Evolutionary conservation across 2,797 vertebrate species (phyloP).

Genomic region (Denticeps clupeoides): DNA sequence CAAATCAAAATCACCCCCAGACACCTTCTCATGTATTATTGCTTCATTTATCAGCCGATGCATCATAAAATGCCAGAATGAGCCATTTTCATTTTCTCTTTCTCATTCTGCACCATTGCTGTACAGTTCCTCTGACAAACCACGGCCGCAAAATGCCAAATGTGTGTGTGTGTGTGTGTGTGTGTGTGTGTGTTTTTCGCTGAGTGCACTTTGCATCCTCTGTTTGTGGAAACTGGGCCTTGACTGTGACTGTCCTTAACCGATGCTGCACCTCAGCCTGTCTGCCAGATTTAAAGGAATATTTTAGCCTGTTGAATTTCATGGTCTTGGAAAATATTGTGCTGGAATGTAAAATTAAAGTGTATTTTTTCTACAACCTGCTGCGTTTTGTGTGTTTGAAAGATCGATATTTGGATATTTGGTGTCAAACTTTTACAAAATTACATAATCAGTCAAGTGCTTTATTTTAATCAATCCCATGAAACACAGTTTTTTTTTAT

Average conservation of each 20-base stretch:
- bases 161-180: neutral
- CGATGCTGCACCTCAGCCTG: slow-evolving; percentile 45
- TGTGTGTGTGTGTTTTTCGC: slow-evolving; percentile 21
- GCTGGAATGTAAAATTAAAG: slow-evolving; percentile 90
- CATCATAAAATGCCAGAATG: too few relatives aligned
- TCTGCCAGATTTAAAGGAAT: slow-evolving; percentile 46
- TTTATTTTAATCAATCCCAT: slow-evolving; percentile 23
- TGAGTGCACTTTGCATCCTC: slow-evolving; percentile 34
- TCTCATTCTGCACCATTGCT: slow-evolving; percentile 12
- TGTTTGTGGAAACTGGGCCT: slow-evolving; percentile 36
- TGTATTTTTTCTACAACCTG: slow-evolving; percentile 89
- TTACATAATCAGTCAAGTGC: too few relatives aligned
- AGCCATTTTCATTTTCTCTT: slow-evolving; percentile 9
- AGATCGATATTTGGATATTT: too few relatives aligned
- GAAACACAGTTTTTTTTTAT: too few relatives aligned
- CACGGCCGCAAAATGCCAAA: too few relatives aligned
- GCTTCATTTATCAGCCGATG: too few relatives aligned
- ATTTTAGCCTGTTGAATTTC: slow-evolving; percentile 79
- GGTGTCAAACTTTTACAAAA: too few relatives aligned
- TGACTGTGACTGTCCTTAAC: slow-evolving; percentile 36
- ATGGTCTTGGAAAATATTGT: slow-evolving; percentile 81
- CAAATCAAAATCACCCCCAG: too few relatives aligned
- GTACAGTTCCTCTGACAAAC: too few relatives aligned
- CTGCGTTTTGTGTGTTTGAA: slow-evolving; percentile 15
- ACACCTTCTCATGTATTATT: too few relatives aligned